These are phyloP conservation scores for Tetragonisca angustula DNA, from an alignment of 2,888 invertebrate species.

Conservation along the genomic window DNA sequence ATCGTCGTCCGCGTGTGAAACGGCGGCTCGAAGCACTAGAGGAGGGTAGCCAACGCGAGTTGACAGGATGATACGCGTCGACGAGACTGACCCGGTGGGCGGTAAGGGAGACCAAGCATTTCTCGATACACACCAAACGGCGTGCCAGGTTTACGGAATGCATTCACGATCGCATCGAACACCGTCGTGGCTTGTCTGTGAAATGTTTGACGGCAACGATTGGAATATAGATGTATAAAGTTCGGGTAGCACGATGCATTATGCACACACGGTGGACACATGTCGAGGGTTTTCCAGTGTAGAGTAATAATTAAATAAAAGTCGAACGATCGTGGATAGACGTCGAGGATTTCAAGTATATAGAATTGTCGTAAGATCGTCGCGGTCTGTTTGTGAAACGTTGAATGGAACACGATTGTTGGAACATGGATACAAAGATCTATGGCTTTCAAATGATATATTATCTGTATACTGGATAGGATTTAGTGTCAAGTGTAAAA, in stretches of 20 bases:
- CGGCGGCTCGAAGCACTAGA: neutral
- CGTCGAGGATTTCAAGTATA: neutral
- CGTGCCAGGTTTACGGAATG: neutral
- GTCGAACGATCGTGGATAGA: neutral
- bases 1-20: slow-evolving; percentile 27
- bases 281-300: neutral
- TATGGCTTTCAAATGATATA: neutral
- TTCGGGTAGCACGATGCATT: neutral
- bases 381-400: neutral
- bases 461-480: neutral
- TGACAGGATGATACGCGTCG: slow-evolving; percentile 92
- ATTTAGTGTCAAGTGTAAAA: neutral
- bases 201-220: neutral
- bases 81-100: slow-evolving; percentile 95
- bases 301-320: too few species aligned
- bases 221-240: neutral
- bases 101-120: slow-evolving; percentile 86
- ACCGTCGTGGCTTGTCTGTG: neutral
- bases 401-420: neutral
- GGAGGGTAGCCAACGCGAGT: slow-evolving; percentile 85
- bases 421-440: neutral
- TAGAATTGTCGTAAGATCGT: neutral
- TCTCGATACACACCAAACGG: neutral
- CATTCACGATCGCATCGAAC: neutral
- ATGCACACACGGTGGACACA: neutral